Conservation (phyloP, 2,888 invertebrate genomes). For the Cheilosia vernalis region DNA sequence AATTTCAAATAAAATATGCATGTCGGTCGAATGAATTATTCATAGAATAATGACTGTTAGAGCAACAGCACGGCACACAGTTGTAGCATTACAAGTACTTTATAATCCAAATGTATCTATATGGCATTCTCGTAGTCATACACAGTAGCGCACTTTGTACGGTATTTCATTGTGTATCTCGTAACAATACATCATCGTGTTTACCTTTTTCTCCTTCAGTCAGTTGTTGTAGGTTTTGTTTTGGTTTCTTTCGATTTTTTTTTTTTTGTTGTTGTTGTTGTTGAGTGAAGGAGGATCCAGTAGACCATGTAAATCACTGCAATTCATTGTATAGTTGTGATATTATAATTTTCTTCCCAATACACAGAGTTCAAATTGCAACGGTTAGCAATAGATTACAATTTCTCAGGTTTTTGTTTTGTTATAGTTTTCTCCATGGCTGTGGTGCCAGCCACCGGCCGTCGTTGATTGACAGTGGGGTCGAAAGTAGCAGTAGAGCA, state of each 20-base stretch:
- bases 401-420: conserved; percentile 16
- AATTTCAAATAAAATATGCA: conserved; percentile 83
- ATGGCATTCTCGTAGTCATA: conserved; percentile 59
- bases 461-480: conserved; percentile 21
- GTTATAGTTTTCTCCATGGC: not conserved
- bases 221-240: conserved; percentile 6
- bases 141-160: conserved; percentile 54
- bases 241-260: conserved; percentile 16
- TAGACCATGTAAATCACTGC: conserved; percentile 70
- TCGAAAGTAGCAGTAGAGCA: conserved; percentile 1
- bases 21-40: conserved; percentile 82
- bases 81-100: conserved; percentile 71
- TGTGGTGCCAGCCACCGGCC: not conserved
- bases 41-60: conserved; percentile 80
- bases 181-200: conserved; percentile 71
- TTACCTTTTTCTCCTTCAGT: conserved; percentile 57
- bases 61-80: conserved; percentile 64
- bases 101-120: conserved; percentile 73
- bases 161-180: conserved; percentile 70
- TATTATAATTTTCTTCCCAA: conserved; percentile 65
- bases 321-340: conserved; percentile 56
- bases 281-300: conserved; percentile 56
- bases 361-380: conserved; percentile 51
- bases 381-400: conserved; percentile 28
- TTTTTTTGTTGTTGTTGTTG: not conserved